Base-by-base conservation (phyloP, 92 coral and sea anemone genomes). In the Epizoanthus stellaris region DNA sequence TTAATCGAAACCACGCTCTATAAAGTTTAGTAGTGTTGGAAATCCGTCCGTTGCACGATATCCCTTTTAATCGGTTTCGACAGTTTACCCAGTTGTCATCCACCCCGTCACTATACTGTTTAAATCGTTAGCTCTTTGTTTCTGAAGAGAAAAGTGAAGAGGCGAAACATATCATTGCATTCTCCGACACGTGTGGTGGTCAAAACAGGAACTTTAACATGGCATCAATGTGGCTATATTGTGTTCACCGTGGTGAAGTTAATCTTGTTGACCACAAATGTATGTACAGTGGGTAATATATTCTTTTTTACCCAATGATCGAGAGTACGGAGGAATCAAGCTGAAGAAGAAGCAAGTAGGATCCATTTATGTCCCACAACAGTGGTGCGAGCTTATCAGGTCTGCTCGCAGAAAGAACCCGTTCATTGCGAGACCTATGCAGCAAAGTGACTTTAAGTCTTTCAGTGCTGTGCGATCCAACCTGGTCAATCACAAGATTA, bases 291-390 rank as follows among this genome's bases (percentile, higher is more conserved):
- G 84, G 84, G 23, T 71, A n/a, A n/a, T n/a, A n/a, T n/a, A 85
- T 85, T 85, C 84, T 39, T 85, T 85, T 60, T 73, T 76, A 77
- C 84, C 88, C 66, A 85, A 76, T 76, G 77, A 85, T 19, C 79
- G 30, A 34, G 88, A 85, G 61, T 76, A 76, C 56, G 88, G 77
- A 54, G 64, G 84, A 57, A 80, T 80, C 30, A 76, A 75, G 56
- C 80, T 15, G 56, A 75, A 42, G 67, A 74, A 74, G 56, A 53
- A 30, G 17, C n/a, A 75, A 14, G 80, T 75, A 20, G 54, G 56
- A 42, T 13, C 23, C 13, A 25, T 75, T 25, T 45, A 75, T 45
- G 85, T 85, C 34, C 83, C 75, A 21, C 66, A 85, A 63, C 59
- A 85, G 45, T 85, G 75, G 88, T 68, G 74, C 57, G 47, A 73